Percentiles rank a stretch among this genome's conserved stretches.
phyloP scores from a whole-genome alignment of 2,113 vertebrate species.

The Rana temporaria region DNA sequence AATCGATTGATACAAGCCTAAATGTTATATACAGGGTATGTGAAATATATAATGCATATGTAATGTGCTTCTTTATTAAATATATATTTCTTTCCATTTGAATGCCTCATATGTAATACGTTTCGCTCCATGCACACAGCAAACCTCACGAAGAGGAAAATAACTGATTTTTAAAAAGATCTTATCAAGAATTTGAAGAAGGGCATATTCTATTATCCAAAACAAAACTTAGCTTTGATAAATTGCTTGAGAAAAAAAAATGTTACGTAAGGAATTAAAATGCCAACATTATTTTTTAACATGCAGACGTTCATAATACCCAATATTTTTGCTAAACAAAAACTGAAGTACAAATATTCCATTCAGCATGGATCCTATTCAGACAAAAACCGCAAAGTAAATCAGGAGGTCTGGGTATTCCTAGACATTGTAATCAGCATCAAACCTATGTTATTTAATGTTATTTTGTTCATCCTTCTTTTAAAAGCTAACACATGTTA shows the following conservation, averaged over 20 bases:
- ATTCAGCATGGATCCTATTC: neutral
- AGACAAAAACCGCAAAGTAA: neutral
- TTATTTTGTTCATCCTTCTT: neutral
- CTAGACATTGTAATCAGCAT: constrained; percentile 12
- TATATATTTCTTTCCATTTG: neutral
- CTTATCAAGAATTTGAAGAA: neutral
- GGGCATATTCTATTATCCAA: neutral
- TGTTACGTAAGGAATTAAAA: neutral
- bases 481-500: constrained; percentile 22
- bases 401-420: constrained; percentile 8
- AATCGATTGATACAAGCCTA: no score
- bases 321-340: no score
- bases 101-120: no score
- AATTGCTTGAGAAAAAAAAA: neutral
- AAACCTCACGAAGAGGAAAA: neutral
- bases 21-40: no score
- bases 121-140: neutral
- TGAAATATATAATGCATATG: no score
- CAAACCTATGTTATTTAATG: constrained; percentile 6
- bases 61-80: neutral
- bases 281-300: neutral
- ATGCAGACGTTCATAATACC: neutral
- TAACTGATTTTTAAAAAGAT: neutral
- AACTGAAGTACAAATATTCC: no score
- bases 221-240: neutral